Base-by-base conservation (phyloP, 2,797 vertebrate genomes). In the Rachycentron canadum region DNA sequence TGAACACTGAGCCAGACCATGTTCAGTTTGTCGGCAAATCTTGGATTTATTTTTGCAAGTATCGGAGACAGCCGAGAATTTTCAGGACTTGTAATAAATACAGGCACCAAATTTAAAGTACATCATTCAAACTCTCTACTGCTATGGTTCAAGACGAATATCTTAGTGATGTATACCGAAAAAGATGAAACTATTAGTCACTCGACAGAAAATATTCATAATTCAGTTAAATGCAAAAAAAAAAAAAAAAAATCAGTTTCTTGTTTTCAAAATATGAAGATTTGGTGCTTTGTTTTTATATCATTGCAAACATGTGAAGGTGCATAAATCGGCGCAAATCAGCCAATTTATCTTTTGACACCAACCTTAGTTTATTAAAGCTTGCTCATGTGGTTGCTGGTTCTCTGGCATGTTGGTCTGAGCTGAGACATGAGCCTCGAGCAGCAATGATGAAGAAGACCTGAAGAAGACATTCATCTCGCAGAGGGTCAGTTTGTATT, bases 401-500 rank as follows among this genome's bases (percentile, higher is more conserved):
- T 30, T 50, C 21, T 53, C n/a, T 56, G 52, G 19, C 2, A 41
- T 25, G 59, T 73, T 69, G 30, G 12, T 74, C 62, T 70, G 28
- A 76, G 38, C 7, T 47, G 30, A 78, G 59, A 79, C 17, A 10
- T 65, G 64, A 70, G 34, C 59, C 60, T 34, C 4, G 21, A 76
- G 50, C n/a, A 0, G 58, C 13, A 41, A 50, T n/a, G 63, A 71
- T 69, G 66, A n/a, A n/a, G n/a, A 50, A 67, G 55, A 86, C 38
- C 32, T 26, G 52, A 73, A 16, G 57, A 82, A 23, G 73, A 76
- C 70, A 73, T 81, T 50, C 38, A 84, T 82, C 68, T 52, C 12
- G 69, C 43, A 58, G 26, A 74, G 58, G 63, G 74, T 83, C 73
- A 66, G 63, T 47, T 81, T 70, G 38, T 50, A 78, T 88, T 85